These are phyloP conservation scores for Brachionus plicatilis DNA, from an alignment of 1,140 invertebrate genomes.

Conservation along the genomic window DNA sequence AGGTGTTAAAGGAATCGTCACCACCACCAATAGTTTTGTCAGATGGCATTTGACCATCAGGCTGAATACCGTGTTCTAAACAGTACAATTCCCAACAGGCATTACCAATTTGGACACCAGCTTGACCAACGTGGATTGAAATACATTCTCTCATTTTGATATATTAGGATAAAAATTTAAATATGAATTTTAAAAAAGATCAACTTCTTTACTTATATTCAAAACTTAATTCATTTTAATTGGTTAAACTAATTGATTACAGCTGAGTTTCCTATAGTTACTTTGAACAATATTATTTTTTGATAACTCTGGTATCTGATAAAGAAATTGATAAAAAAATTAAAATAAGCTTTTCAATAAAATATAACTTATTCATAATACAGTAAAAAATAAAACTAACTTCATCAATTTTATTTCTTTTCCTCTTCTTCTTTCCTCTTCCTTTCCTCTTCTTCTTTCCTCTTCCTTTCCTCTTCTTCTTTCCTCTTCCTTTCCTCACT, in stretches of 20 bases:
- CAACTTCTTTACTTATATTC: neutral
- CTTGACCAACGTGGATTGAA: conserved; percentile 79
- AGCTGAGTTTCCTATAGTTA: neutral
- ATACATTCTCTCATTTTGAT: conserved; percentile 66
- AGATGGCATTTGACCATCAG: conserved; percentile 65
- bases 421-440: too few species aligned
- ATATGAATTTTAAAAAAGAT: neutral
- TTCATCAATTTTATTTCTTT: too few species aligned
- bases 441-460: too few species aligned
- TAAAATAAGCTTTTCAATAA: neutral
- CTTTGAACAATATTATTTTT: neutral
- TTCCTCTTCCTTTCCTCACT: too few species aligned
- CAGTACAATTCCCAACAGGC: conserved; percentile 78
- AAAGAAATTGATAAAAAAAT: neutral
- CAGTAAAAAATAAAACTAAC: too few species aligned
- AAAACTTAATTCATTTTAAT: neutral
- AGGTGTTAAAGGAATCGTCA: conserved; percentile 79
- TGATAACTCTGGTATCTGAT: neutral
- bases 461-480: too few species aligned
- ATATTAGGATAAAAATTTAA: neutral
- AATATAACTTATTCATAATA: neutral
- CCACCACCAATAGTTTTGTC: conserved; percentile 59
- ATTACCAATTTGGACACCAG: conserved; percentile 81
- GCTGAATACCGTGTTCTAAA: conserved; percentile 80
- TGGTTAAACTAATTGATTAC: neutral